These are phyloP conservation scores for Tapirus terrestris DNA, from an alignment of 2,113 vertebrate genomes.

Conservation along the genomic window DNA sequence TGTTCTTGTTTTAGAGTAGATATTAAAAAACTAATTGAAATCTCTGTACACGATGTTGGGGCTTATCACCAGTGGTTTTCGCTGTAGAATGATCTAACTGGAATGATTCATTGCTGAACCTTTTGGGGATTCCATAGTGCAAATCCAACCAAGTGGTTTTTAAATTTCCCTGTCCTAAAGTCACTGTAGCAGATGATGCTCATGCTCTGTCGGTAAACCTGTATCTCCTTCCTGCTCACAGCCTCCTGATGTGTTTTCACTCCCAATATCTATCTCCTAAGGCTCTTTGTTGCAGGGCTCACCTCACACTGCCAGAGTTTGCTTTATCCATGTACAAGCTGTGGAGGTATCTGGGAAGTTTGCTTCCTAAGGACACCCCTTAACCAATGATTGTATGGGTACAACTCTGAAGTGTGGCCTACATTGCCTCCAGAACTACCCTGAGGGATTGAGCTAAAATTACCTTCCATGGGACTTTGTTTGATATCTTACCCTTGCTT, in stretches of 20 bases:
- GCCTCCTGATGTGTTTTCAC: neutral
- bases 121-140: neutral
- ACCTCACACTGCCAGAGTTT: neutral
- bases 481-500: neutral
- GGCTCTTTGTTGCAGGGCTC: neutral
- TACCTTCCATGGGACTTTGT: neutral
- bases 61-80: neutral
- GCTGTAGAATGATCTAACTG: neutral
- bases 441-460: neutral
- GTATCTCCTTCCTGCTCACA: neutral
- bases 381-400: neutral
- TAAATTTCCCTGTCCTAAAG: neutral
- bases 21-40: constrained; percentile 6
- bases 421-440: neutral
- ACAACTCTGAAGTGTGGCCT: neutral
- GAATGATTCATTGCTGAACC: neutral
- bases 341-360: neutral
- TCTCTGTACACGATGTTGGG: neutral
- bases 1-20: constrained; percentile 1
- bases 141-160: neutral
- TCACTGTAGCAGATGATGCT: neutral
- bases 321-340: neutral
- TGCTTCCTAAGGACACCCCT: neutral
- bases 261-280: neutral
- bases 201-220: neutral